Base-by-base conservation (phyloP, 2,113 vertebrate genomes). In the Lutjanus erythropterus region DNA sequence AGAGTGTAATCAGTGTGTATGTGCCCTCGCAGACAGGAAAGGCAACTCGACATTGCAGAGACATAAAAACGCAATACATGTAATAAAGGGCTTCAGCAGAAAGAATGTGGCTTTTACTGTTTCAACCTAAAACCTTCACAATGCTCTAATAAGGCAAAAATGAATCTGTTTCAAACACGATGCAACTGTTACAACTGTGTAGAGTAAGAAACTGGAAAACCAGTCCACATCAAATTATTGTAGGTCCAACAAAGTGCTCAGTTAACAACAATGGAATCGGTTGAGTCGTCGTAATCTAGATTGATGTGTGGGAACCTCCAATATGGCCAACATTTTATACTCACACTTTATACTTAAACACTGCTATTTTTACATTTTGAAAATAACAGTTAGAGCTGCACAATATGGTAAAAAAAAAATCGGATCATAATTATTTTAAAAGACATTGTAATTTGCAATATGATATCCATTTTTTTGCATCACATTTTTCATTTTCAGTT, bases 41-140 rank as follows among this genome's bases (percentile, higher is more conserved):
- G 23, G 39, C 46, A 18, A 29, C 53, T 10, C 5, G 0, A 44
- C 66, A 62, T n/a, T n/a, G n/a, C 37, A 68, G 55, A n/a, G 27
- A 81, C 46, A 42, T 35, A 53, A 5, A 62, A 33, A 68, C 27
- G 58, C 31, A 23, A 35, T 1, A 27, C 16, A 37, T 14, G 23
- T 60, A n/a, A 66, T 82, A 73, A 80, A 81, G 83, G 81, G 76
- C 59, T 80, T 81, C 31, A 81, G 76, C 70, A 71, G 67, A 52
- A 27, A 81, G 29, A 47, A 49, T 27, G 49, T 50, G 52, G 56
- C 65, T 67, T 76, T 65, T 44, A 42, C 35, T 0, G 50, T 60
- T 70, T 59, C 25, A 68, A 62, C 41, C 35, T 33, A 23, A 44
- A 53, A 29, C 27, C 65, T 29, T 52, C 27, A 39, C 18, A 9